phyloP scores from a whole-genome alignment of 1,140 invertebrate genomes.

The Globodera ellingtonae region DNA sequence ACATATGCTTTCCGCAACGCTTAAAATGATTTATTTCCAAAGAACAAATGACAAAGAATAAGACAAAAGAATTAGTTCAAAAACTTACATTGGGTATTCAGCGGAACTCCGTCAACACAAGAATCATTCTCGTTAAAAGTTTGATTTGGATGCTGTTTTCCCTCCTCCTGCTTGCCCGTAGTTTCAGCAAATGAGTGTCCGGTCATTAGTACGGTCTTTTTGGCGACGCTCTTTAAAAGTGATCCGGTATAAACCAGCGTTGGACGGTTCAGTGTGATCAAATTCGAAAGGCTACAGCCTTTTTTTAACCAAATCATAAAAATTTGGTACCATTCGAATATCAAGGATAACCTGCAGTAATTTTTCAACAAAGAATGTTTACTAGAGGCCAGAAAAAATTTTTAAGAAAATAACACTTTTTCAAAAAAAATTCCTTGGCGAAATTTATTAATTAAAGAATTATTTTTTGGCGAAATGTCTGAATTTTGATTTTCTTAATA shows the following conservation, averaged over 20 bases:
- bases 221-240: too few species aligned
- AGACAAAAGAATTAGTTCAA: background rate
- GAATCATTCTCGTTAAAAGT: background rate
- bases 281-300: too few species aligned
- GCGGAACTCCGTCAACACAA: background rate
- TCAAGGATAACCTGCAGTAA: too few species aligned
- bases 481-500: background rate
- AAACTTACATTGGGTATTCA: slow-evolving; percentile 21
- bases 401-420: too few species aligned
- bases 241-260: too few species aligned
- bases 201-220: too few species aligned
- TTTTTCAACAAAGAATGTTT: too few species aligned
- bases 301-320: too few species aligned
- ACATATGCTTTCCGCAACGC: slow-evolving; percentile 42
- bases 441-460: background rate
- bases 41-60: too few species aligned
- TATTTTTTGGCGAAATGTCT: background rate
- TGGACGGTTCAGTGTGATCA: too few species aligned
- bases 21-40: slow-evolving; percentile 18
- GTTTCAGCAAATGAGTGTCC: background rate
- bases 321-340: too few species aligned
- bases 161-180: background rate
- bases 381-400: too few species aligned
- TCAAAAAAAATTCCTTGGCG: background rate
- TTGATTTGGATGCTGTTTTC: background rate